phyloP scores from a whole-genome alignment of 2,888 invertebrate species.

The Megastigmus dorsalis region DNA sequence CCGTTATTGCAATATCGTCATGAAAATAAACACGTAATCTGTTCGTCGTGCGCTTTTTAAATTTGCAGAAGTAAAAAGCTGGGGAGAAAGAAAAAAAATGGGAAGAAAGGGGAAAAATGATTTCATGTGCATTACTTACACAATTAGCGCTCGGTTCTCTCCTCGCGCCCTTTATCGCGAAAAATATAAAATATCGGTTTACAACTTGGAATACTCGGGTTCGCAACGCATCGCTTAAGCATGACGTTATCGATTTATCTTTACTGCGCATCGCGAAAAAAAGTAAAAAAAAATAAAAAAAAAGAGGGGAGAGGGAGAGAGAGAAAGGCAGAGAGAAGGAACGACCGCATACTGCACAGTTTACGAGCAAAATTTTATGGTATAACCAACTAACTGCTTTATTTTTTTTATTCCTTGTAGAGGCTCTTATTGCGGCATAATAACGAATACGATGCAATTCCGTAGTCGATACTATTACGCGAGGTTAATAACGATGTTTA shows the following conservation, averaged over 20 bases:
- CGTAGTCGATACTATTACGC: too few species aligned
- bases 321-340: too few species aligned
- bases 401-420: background rate
- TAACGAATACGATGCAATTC: too few species aligned
- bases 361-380: background rate
- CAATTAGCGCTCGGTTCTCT: constrained; percentile 1
- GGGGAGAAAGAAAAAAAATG: too few species aligned
- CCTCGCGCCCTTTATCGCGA: background rate
- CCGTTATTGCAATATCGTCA: background rate
- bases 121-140: background rate
- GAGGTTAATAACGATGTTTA: too few species aligned
- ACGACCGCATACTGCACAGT: too few species aligned
- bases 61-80: too few species aligned
- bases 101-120: too few species aligned
- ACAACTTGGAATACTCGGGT: background rate
- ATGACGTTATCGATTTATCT: constrained; percentile 8
- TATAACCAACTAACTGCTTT: background rate
- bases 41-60: background rate
- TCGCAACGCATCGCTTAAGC: background rate
- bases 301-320: too few species aligned
- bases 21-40: background rate
- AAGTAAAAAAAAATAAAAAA: background rate
- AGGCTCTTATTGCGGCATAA: too few species aligned
- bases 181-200: constrained; percentile 18
- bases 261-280: background rate